A percentile compares a stretch with the other conserved stretches of the same genome.
Evolutionary conservation across 2,888 invertebrate species (phyloP).

Genomic region (Drosophila pseudotakahashii): DNA sequence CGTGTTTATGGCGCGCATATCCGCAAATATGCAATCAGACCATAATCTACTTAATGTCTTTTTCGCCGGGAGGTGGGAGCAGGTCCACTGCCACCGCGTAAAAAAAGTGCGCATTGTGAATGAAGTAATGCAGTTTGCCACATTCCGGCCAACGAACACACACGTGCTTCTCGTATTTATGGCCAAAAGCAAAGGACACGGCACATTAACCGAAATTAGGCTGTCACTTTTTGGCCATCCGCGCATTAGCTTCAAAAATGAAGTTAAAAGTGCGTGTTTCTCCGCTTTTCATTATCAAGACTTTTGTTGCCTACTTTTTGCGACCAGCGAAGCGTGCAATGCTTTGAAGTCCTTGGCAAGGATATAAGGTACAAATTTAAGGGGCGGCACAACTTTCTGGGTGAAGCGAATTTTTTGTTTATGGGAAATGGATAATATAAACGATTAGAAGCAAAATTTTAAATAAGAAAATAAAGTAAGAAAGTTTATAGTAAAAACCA

Average conservation of each 20-base stretch:
- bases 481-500: too few species aligned
- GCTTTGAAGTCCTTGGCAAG: slow-evolving; percentile 67
- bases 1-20: slow-evolving; percentile 80
- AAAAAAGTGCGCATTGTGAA: slow-evolving; percentile 58
- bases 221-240: slow-evolving; percentile 62
- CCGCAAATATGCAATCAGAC: slow-evolving; percentile 80
- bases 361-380: background rate
- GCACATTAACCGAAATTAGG: slow-evolving; percentile 75
- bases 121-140: slow-evolving; percentile 75
- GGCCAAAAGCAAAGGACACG: slow-evolving; percentile 53
- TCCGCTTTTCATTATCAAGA: slow-evolving; percentile 12
- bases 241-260: slow-evolving; percentile 44
- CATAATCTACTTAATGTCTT: slow-evolving; percentile 80
- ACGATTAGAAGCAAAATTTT: background rate
- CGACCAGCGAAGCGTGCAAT: slow-evolving; percentile 57
- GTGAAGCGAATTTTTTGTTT: too few species aligned
- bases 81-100: slow-evolving; percentile 9
- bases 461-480: background rate
- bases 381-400: background rate
- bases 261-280: slow-evolving; percentile 50
- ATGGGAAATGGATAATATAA: background rate
- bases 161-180: slow-evolving; percentile 40
- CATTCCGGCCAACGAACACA: slow-evolving; percentile 31
- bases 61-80: slow-evolving; percentile 53
- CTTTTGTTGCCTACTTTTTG: slow-evolving; percentile 64